Percentiles rank a stretch among this genome's conserved stretches.
Evolutionary conservation across 2,797 vertebrate genomes (phyloP).

Genomic region (Pseudotriccus pelzelni): DNA sequence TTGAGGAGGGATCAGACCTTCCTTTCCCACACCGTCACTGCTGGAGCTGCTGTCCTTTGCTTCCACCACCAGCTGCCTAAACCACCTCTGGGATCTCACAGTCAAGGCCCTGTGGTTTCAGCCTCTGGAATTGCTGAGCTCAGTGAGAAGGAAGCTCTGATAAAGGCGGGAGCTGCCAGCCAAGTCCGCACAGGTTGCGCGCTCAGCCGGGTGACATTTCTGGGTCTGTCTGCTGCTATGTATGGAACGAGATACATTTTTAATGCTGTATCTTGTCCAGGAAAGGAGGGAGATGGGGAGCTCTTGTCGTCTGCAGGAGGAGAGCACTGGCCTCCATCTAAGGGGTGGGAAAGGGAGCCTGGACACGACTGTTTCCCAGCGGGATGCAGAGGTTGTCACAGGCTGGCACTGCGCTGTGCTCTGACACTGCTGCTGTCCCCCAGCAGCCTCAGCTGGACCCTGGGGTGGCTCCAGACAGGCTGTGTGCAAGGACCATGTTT

Average conservation of each 20-base stretch:
- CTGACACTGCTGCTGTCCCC: fast-evolving
- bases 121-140: neutral
- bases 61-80: neutral
- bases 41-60: neutral
- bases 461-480: neutral
- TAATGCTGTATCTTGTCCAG: neutral
- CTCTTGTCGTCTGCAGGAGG: neutral
- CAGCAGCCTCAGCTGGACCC: neutral
- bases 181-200: neutral
- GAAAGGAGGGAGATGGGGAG: neutral
- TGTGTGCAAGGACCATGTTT: neutral
- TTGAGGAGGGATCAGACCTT: neutral
- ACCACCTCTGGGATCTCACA: neutral
- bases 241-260: neutral
- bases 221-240: neutral
- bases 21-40: neutral
- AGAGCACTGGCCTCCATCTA: neutral
- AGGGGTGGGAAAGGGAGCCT: neutral
- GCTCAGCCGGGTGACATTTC: neutral
- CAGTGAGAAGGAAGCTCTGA: neutral
- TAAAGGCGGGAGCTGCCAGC: neutral
- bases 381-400: neutral
- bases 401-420: fast-evolving
- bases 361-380: neutral
- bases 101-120: neutral